Conservation (phyloP, 2,113 vertebrate genomes). For the Amblyornis subalaris region DNA sequence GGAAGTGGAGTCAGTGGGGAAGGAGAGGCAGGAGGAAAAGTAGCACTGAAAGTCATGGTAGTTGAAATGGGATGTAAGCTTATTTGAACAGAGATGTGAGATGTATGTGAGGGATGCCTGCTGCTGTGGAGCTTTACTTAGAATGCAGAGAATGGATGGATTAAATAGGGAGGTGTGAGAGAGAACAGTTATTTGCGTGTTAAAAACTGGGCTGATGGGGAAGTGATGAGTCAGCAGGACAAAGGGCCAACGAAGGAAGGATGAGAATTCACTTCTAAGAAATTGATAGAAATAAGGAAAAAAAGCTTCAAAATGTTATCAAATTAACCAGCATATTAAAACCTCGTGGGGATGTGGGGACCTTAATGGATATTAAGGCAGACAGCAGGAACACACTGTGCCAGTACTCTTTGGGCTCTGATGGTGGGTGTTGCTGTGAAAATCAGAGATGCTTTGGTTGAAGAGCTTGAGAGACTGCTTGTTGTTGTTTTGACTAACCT, state of each 20-base stretch:
- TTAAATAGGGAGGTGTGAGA: not conserved
- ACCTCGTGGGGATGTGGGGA: accelerated
- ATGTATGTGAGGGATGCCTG: not conserved
- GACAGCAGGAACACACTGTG: not conserved
- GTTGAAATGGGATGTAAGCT: not conserved
- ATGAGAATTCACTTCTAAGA: not conserved
- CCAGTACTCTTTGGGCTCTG: not conserved
- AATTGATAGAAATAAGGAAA: not conserved
- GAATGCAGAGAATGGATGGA: not conserved
- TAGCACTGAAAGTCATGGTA: not conserved
- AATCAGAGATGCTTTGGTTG: not conserved
- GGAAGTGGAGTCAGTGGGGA: not conserved
- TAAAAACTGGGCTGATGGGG: not conserved
- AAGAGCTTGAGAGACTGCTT: not conserved
- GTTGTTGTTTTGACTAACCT: not conserved
- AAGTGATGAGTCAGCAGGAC: not conserved
- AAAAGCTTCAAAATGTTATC: not conserved
- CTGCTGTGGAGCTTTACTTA: not conserved
- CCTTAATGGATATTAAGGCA: not conserved
- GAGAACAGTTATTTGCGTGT: not conserved
- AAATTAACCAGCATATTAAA: not conserved
- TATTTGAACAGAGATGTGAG: not conserved
- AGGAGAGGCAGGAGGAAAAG: not conserved
- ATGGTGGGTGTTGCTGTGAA: not conserved
- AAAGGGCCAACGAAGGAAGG: not conserved